Percentiles rank a stretch among this genome's conserved stretches.
These are phyloP conservation scores for Corythaeola cristata DNA, from an alignment of 2,113 vertebrate genomes.

Conservation along the genomic window DNA sequence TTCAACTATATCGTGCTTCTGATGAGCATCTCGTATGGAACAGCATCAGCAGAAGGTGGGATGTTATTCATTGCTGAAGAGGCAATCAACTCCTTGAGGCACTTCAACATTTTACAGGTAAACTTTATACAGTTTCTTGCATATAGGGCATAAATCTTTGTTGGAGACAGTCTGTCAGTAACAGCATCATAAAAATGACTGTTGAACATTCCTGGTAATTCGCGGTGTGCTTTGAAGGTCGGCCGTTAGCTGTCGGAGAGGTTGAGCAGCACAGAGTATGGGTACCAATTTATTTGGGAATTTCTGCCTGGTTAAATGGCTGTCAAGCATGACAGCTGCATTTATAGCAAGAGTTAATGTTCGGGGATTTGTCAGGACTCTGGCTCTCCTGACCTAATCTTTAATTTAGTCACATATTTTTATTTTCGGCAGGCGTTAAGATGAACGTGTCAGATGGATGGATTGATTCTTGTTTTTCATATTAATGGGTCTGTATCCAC, in stretches of 20 bases:
- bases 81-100: background rate
- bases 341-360: constrained; percentile 20
- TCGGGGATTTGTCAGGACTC: background rate
- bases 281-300: background rate
- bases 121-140: background rate
- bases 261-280: background rate
- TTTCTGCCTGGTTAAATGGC: constrained; percentile 26
- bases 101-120: background rate
- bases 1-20: background rate
- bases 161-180: background rate
- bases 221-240: background rate
- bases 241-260: background rate
- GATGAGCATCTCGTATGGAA: background rate
- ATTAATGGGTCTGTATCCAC: background rate
- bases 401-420: constrained; percentile 34
- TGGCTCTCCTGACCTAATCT: background rate
- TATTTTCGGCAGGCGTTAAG: background rate
- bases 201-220: constrained; percentile 38
- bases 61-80: background rate
- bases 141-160: background rate
- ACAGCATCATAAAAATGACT: background rate
- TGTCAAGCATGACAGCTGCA: constrained; percentile 2
- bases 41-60: background rate
- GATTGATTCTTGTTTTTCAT: background rate
- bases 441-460: background rate